These are phyloP conservation scores for Pseudopodoces humilis DNA, from an alignment of 2,113 vertebrate genomes.

Conservation along the genomic window DNA sequence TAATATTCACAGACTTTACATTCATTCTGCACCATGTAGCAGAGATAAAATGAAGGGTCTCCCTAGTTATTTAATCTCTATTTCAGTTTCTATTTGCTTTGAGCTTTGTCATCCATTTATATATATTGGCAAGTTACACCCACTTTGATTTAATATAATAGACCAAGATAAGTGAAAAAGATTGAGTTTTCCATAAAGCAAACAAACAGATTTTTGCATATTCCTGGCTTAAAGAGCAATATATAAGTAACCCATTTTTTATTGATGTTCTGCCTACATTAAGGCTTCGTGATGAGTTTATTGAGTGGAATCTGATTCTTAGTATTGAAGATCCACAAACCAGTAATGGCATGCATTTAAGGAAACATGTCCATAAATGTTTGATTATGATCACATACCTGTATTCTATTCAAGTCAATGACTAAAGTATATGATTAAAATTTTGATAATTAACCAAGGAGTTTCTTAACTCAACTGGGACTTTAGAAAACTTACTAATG, in stretches of 20 bases:
- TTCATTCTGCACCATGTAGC: not conserved
- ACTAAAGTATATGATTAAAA: not conserved
- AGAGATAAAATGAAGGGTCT: not conserved
- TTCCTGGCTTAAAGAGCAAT: not conserved
- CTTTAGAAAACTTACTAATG: not conserved
- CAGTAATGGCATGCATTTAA: not conserved
- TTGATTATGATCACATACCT: not conserved
- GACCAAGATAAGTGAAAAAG: not conserved
- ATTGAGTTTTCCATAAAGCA: not conserved
- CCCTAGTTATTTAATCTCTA: not conserved
- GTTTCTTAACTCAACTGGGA: not conserved
- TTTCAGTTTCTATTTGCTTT: not conserved
- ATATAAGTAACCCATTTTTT: not conserved
- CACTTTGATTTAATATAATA: not conserved
- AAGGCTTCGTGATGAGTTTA: not conserved
- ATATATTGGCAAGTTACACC: not conserved
- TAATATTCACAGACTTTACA: not conserved
- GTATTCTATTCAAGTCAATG: not conserved
- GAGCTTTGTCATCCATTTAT: not conserved
- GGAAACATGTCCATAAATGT: not conserved
- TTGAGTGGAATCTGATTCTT: not conserved
- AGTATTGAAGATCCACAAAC: not conserved
- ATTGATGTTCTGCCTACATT: not conserved
- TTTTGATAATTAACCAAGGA: not conserved
- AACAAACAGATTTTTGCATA: not conserved